Conservation (phyloP, 2,888 invertebrate species). For the Autographa pulchrina region DNA sequence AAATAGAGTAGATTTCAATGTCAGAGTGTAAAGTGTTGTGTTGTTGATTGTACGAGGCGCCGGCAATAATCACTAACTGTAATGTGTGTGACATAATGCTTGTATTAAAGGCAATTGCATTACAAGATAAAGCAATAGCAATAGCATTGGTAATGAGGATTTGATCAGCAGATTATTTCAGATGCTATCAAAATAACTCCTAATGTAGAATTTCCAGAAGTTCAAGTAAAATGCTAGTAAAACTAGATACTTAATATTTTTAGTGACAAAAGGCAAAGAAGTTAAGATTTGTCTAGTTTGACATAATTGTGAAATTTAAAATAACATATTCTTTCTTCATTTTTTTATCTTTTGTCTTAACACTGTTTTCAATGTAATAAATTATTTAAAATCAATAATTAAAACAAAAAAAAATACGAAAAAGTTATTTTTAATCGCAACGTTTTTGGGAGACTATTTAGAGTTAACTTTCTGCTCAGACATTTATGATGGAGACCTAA, state of each 20-base stretch:
- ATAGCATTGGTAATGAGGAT: slow-evolving; percentile 25
- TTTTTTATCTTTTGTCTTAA: too few relatives aligned
- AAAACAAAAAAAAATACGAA: too few relatives aligned
- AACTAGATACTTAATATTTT: too few relatives aligned
- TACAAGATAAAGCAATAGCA: slow-evolving; percentile 28
- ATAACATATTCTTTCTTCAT: too few relatives aligned
- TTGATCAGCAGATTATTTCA: slow-evolving; percentile 36
- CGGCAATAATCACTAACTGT: slow-evolving; percentile 14
- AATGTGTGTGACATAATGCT: slow-evolving; percentile 38
- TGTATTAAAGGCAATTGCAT: slow-evolving; percentile 29
- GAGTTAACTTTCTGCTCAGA: background rate
- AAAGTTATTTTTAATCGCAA: too few relatives aligned
- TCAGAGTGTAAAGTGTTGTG: background rate
- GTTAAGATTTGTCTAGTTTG: too few relatives aligned
- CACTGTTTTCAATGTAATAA: too few relatives aligned
- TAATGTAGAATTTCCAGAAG: slow-evolving; percentile 5
- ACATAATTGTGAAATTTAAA: too few relatives aligned
- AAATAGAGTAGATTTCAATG: too few relatives aligned
- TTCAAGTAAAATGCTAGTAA: background rate
- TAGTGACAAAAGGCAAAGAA: too few relatives aligned
- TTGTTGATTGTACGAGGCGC: background rate
- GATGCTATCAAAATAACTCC: slow-evolving; percentile 34
- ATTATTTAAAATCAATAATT: too few relatives aligned
- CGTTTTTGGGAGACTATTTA: too few relatives aligned
- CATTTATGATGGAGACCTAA: slow-evolving; percentile 19